Percentiles rank a stretch among this genome's conserved stretches.
Conservation (phyloP, 64 coral and sea anemone genomes). For the Stylophora pistillata region DNA sequence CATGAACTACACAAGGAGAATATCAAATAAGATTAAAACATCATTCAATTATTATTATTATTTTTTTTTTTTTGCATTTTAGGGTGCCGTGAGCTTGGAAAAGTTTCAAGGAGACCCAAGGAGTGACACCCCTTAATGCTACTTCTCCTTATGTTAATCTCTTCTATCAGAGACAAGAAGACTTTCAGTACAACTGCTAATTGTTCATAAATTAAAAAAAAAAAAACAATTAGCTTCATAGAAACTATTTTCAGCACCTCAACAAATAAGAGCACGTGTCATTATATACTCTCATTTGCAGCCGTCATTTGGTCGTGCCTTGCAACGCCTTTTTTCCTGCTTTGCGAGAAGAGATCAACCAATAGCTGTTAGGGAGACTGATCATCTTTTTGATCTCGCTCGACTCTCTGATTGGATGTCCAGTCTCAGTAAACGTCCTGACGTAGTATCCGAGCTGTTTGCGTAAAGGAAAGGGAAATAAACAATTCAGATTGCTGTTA, state of each 20-base stretch:
- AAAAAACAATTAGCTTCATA: not conserved
- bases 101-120: not conserved
- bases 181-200: too few species aligned
- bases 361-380: too few species aligned
- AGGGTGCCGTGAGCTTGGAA: conserved; percentile 1
- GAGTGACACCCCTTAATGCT: not conserved
- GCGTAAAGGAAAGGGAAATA: not conserved
- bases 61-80: not conserved
- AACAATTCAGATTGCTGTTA: not conserved
- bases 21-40: too few species aligned
- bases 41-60: too few species aligned
- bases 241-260: not conserved
- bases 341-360: too few species aligned
- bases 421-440: conserved; percentile 56
- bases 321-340: too few species aligned
- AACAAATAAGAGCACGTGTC: not conserved
- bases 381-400: conserved; percentile 29
- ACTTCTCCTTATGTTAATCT: too few species aligned
- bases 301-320: too few species aligned
- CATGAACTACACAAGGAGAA: too few species aligned
- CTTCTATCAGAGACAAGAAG: too few species aligned
- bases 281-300: conserved; percentile 69
- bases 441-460: conserved; percentile 54
- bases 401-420: conserved; percentile 29
- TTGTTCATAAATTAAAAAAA: too few species aligned